A percentile compares a stretch with the other conserved stretches of the same genome.
phyloP scores from a whole-genome alignment of 2,888 invertebrate genomes.

The Cheilosia scutellata region DNA sequence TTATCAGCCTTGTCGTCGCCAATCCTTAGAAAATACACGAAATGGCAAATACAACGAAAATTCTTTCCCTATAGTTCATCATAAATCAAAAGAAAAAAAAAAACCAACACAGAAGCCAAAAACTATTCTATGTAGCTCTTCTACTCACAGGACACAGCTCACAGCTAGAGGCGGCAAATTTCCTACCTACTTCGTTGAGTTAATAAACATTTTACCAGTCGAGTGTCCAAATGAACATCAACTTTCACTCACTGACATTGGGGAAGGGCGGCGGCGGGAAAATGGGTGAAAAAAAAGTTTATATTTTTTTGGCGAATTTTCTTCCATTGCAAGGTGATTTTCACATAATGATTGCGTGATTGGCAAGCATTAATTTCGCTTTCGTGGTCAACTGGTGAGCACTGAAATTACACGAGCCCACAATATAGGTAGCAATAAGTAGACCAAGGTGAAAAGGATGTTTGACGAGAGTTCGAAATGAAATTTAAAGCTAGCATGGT shows the following conservation, averaged over 20 bases:
- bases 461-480: constrained; percentile 6
- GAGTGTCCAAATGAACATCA: constrained; percentile 32
- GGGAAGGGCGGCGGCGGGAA: not conserved
- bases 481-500: constrained; percentile 9
- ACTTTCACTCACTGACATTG: constrained; percentile 27
- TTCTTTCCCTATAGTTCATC: constrained; percentile 12
- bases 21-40: constrained; percentile 34
- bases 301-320: constrained; percentile 28
- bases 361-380: constrained; percentile 39
- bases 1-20: constrained; percentile 25
- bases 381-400: not conserved
- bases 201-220: not conserved
- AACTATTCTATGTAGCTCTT: not conserved
- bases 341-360: constrained; percentile 55
- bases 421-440: not conserved
- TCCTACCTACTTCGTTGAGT: not conserved
- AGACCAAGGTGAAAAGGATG: constrained; percentile 30
- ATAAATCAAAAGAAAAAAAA: constrained; percentile 42
- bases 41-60: constrained; percentile 8
- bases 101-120: not conserved
- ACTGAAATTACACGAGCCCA: not conserved
- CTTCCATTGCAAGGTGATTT: constrained; percentile 47
- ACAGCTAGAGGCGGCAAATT: not conserved
- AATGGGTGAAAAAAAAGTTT: not conserved
- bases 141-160: constrained; percentile 13